Conservation (phyloP, 1,140 invertebrate species). For the Polypedilum pembai region DNA sequence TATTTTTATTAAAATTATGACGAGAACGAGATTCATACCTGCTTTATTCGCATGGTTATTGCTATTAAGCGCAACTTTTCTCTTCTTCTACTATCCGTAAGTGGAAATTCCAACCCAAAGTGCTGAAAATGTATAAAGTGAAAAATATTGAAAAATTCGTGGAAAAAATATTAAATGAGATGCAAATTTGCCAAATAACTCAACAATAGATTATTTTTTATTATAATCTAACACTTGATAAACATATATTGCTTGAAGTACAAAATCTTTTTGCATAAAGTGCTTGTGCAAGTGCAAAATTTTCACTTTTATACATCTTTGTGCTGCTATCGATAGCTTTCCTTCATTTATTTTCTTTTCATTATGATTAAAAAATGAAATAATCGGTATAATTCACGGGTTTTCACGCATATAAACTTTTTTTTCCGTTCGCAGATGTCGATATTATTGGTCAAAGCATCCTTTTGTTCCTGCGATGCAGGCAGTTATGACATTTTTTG, state of each 20-base stretch:
- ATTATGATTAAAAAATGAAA: slow-evolving; percentile 9
- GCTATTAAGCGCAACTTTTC: slow-evolving; percentile 77
- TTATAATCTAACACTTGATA: not conserved
- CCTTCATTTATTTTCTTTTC: not conserved
- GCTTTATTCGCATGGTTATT: slow-evolving; percentile 93
- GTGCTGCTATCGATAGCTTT: not conserved
- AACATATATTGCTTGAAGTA: not conserved
- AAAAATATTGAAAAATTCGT: slow-evolving; percentile 6
- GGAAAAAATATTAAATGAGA: slow-evolving; percentile 6
- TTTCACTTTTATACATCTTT: slow-evolving; percentile 35
- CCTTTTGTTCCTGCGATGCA: slow-evolving; percentile 88
- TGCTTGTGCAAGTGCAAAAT: slow-evolving; percentile 36
- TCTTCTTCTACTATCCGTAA: slow-evolving; percentile 97
- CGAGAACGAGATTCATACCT: slow-evolving; percentile 85
- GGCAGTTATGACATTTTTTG: slow-evolving; percentile 91
- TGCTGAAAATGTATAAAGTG: not conserved
- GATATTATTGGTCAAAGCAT: slow-evolving; percentile 70
- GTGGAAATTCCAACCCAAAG: slow-evolving; percentile 43
- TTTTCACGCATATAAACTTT: slow-evolving; percentile 31
- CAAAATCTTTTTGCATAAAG: not conserved
- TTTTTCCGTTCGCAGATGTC: slow-evolving; percentile 63
- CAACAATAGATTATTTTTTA: too few species aligned
- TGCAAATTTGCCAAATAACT: slow-evolving; percentile 34
- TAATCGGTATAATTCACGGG: not conserved
- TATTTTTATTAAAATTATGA: not conserved